These are phyloP conservation scores for Hyperoodon ampullatus DNA, from an alignment of 2,113 vertebrate species.

Conservation along the genomic window DNA sequence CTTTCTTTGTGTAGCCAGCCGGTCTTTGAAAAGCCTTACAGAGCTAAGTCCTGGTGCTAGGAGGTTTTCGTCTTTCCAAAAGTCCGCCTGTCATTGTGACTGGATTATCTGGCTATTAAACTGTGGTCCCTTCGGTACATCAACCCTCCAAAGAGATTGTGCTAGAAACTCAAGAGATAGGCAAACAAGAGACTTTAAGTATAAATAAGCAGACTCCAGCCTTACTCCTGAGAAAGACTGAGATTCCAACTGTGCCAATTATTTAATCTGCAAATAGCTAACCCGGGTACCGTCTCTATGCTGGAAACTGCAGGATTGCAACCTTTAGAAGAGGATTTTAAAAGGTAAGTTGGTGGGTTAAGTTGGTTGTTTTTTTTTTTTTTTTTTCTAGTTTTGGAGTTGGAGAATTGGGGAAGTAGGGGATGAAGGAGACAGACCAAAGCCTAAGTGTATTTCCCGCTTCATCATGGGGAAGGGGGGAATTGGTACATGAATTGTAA, in stretches of 20 bases:
- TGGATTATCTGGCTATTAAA: slow-evolving; percentile 67
- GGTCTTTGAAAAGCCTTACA: slow-evolving; percentile 51
- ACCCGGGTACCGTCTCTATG: fast-evolving
- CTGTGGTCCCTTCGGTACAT: neutral
- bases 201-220: neutral
- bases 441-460: neutral
- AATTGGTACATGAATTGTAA: neutral
- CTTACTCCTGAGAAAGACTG: neutral
- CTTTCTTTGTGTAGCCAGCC: slow-evolving; percentile 30
- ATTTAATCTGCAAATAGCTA: neutral
- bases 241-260: neutral
- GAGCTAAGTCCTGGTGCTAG: neutral
- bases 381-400: neutral
- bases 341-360: neutral
- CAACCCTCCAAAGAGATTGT: slow-evolving; percentile 8
- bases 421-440: neutral
- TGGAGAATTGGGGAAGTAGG: neutral
- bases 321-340: neutral
- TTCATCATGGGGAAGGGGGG: neutral
- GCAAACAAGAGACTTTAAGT: neutral
- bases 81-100: slow-evolving; percentile 49
- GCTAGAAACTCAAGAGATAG: slow-evolving; percentile 55
- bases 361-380: neutral
- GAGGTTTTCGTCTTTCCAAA: slow-evolving; percentile 47
- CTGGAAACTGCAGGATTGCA: neutral